Conservation (phyloP, 2,797 vertebrate species). For the Urophycis tenuis region DNA sequence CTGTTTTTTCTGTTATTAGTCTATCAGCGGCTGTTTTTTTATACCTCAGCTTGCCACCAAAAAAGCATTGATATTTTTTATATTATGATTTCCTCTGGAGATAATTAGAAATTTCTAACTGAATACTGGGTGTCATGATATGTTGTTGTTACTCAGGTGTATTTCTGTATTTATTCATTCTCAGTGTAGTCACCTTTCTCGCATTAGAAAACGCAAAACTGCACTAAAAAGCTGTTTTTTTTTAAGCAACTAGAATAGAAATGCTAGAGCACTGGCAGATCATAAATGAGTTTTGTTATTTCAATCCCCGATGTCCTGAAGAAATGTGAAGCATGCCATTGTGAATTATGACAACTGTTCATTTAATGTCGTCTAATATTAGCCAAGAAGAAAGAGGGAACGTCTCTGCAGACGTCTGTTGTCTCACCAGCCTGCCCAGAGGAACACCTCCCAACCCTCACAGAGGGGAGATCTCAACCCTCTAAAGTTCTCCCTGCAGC, state of each 20-base stretch:
- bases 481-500: slow-evolving; percentile 41
- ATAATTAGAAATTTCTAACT: background rate
- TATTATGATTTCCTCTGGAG: background rate
- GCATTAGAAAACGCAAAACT: background rate
- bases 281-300: slow-evolving; percentile 25
- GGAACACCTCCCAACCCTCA: slow-evolving; percentile 50
- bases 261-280: background rate
- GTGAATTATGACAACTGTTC: slow-evolving; percentile 29
- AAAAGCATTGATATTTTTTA: background rate
- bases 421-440: slow-evolving; percentile 44
- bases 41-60: background rate
- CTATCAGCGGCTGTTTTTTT: background rate
- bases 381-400: slow-evolving; percentile 29
- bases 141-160: background rate
- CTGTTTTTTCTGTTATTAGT: background rate
- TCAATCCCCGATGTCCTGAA: slow-evolving; percentile 34
- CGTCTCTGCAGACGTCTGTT: slow-evolving; percentile 34
- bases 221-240: background rate
- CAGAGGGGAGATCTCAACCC: slow-evolving; percentile 53
- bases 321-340: slow-evolving; percentile 27
- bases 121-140: background rate
- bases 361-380: slow-evolving; percentile 52
- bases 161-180: background rate
- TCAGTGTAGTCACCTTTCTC: background rate
- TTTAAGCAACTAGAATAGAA: background rate